Percentiles rank a stretch among this genome's conserved stretches.
Evolutionary conservation across 2,888 invertebrate genomes (phyloP).

Genomic region (Acronicta leporina): DNA sequence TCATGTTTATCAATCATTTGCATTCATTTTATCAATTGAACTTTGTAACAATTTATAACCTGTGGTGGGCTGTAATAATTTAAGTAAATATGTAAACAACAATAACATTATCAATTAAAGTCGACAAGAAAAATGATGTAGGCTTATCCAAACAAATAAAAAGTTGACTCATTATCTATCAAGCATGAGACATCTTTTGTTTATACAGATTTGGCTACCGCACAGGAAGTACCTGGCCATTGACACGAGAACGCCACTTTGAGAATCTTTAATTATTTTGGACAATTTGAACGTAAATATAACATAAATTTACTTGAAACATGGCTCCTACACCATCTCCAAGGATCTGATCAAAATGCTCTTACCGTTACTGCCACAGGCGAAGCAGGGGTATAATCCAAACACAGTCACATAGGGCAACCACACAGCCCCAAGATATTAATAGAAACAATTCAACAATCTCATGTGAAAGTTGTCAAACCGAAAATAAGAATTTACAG

Average conservation of each 20-base stretch:
- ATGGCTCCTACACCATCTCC: slow-evolving; percentile 48
- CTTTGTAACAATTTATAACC: slow-evolving; percentile 7
- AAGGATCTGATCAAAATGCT: slow-evolving; percentile 43
- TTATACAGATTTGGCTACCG: slow-evolving; percentile 60
- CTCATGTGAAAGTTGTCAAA: slow-evolving; percentile 87
- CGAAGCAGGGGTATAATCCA: slow-evolving; percentile 46
- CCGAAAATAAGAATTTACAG: slow-evolving; percentile 78
- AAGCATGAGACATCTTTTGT: slow-evolving; percentile 61
- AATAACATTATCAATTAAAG: slow-evolving; percentile 20
- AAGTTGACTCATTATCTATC: slow-evolving; percentile 29
- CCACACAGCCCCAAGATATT: slow-evolving; percentile 75
- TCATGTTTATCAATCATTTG: slow-evolving; percentile 34
- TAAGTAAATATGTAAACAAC: slow-evolving; percentile 40
- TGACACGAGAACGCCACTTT: slow-evolving; percentile 44
- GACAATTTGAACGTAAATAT: slow-evolving; percentile 58
- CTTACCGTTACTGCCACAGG: slow-evolving; percentile 50
- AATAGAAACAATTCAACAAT: slow-evolving; percentile 81
- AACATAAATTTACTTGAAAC: slow-evolving; percentile 50
- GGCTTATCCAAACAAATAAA: slow-evolving; percentile 18
- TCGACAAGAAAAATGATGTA: slow-evolving; percentile 12
- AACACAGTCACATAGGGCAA: slow-evolving; percentile 66
- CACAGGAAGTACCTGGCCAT: slow-evolving; percentile 51
- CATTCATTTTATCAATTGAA: slow-evolving; percentile 29
- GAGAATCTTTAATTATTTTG: slow-evolving; percentile 40
- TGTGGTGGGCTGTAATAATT: slow-evolving; percentile 18